phyloP scores from a whole-genome alignment of 2,797 vertebrate genomes.

The Dicrostonyx torquatus region DNA sequence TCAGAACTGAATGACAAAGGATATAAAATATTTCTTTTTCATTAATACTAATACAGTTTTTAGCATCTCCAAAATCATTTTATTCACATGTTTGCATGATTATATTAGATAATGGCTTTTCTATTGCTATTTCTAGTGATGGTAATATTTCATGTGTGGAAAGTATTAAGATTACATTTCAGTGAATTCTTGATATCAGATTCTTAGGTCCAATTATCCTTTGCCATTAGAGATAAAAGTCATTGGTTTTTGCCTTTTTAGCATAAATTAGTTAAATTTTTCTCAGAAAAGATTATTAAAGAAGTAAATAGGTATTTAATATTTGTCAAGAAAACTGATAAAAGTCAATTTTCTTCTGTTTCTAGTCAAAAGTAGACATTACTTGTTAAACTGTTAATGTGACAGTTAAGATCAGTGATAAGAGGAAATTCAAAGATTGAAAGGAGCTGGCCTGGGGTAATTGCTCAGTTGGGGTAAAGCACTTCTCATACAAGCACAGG shows the following conservation, averaged over 20 bases:
- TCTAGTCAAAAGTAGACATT: slow-evolving; percentile 13
- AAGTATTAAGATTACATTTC: slow-evolving; percentile 56
- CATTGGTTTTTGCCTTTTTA: slow-evolving; percentile 22
- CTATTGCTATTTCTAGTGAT: slow-evolving; percentile 5
- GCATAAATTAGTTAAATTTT: not conserved
- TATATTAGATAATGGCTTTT: not conserved
- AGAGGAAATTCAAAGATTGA: slow-evolving; percentile 17
- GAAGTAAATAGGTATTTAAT: not conserved
- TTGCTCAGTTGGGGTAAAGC: not conserved
- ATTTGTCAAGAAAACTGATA: slow-evolving; percentile 21
- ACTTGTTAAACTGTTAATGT: not conserved
- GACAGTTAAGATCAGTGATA: not conserved
- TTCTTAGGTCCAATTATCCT: slow-evolving; percentile 12
- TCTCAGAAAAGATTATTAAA: slow-evolving; percentile 15
- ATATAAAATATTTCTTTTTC: slow-evolving; percentile 12
- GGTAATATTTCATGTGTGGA: not conserved
- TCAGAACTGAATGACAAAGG: slow-evolving; percentile 29
- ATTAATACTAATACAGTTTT: slow-evolving; percentile 1
- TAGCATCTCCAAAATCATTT: not conserved
- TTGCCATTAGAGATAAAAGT: slow-evolving; percentile 32
- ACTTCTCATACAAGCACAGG: not conserved
- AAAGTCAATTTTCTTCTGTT: not conserved
- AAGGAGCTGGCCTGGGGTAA: not conserved
- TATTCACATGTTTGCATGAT: slow-evolving; percentile 31
- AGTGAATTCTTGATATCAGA: slow-evolving; percentile 14